phyloP scores from a whole-genome alignment of 2,888 invertebrate genomes.

The Xanthia togata region DNA sequence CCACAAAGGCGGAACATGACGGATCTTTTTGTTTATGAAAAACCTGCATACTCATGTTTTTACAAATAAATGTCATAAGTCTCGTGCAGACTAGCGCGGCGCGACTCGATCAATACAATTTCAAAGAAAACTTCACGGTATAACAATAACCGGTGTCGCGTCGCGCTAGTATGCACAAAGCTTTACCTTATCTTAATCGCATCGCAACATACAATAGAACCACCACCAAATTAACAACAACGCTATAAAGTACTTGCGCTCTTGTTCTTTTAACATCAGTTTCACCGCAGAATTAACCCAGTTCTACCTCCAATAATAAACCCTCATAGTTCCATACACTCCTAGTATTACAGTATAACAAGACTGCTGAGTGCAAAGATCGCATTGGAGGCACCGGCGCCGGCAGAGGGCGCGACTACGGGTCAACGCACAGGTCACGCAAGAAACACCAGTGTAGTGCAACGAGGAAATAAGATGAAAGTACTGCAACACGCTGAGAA shows the following conservation, averaged over 20 bases:
- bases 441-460: constrained; percentile 65
- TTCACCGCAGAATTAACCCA: background rate
- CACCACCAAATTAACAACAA: background rate
- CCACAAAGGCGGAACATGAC: too few species aligned
- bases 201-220: background rate
- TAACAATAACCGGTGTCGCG: too few species aligned
- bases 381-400: constrained; percentile 70
- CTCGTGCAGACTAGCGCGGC: too few species aligned
- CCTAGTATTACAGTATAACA: constrained; percentile 16
- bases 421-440: constrained; percentile 81
- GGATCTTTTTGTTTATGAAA: too few species aligned
- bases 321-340: constrained; percentile 1
- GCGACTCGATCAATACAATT: too few species aligned
- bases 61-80: too few species aligned
- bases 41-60: too few species aligned
- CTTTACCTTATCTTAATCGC: too few species aligned
- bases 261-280: background rate
- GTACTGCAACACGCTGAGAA: constrained; percentile 52
- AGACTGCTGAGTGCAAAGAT: constrained; percentile 73
- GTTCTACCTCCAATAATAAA: constrained; percentile 16
- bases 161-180: too few species aligned
- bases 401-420: constrained; percentile 66
- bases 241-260: too few species aligned
- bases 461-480: constrained; percentile 59
- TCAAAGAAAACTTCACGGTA: too few species aligned